Evolutionary conservation across 2,797 vertebrate species (phyloP).

Genomic region (Lithobates pipiens): DNA sequence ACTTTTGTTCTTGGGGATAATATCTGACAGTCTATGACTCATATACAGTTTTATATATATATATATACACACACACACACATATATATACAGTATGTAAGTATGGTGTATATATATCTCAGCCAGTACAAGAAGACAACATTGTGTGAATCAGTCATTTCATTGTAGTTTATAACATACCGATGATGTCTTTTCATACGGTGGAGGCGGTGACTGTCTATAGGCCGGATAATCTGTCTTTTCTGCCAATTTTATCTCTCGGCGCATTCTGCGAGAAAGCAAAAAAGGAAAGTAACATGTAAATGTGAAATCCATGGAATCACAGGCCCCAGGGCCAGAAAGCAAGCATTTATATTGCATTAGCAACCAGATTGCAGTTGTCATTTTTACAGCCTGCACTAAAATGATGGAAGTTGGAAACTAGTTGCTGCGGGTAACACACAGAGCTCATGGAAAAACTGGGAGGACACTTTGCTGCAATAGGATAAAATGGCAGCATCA

Average conservation of each 20-base stretch:
- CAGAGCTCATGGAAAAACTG: too few species aligned
- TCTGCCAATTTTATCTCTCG: slow-evolving; percentile 80
- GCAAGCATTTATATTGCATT: not conserved
- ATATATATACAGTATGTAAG: too few species aligned
- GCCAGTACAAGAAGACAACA: too few species aligned
- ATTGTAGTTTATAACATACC: slow-evolving; percentile 71
- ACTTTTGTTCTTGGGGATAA: too few species aligned
- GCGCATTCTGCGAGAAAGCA: slow-evolving; percentile 78
- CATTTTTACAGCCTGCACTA: not conserved
- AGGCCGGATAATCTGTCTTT: slow-evolving; percentile 83
- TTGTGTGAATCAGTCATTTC: not conserved
- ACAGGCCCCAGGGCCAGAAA: not conserved
- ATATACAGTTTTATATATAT: too few species aligned
- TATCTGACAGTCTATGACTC: too few species aligned
- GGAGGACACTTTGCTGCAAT: too few species aligned
- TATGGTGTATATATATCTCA: too few species aligned
- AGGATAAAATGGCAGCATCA: too few species aligned
- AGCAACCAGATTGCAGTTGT: not conserved
- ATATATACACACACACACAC: too few species aligned
- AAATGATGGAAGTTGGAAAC: not conserved
- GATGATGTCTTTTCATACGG: slow-evolving; percentile 77
- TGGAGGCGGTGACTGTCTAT: slow-evolving; percentile 74
- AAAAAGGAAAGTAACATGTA: not conserved
- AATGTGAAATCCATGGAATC: not conserved
- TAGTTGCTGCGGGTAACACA: not conserved